Base-by-base conservation (phyloP, 2,113 vertebrate species). In the Mastomys natalensis region DNA sequence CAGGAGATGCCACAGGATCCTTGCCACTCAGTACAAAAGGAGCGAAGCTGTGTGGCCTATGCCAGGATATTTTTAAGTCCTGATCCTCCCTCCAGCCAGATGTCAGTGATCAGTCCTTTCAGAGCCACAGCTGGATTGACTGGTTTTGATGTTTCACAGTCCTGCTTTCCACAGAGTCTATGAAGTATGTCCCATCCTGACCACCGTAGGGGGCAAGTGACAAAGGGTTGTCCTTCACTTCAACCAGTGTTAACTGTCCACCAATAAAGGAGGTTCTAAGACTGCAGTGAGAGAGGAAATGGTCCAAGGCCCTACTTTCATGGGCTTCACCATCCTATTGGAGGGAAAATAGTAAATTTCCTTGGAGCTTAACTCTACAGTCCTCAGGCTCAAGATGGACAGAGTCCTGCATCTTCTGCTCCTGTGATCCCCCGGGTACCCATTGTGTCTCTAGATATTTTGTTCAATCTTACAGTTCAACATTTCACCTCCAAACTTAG, bases 401-500 rank as follows among this genome's bases (percentile, higher is more conserved):
- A 89, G 24, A 84, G 60, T 45, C 16, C 21, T 5, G 24, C 62
- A n/a, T 53, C 40, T 60, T 31, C 2, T 51, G 24, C n/a, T 51
- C 53, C 40, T 43, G 1, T 0, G 40, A 40, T 48, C 81, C 85
- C 43, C 43, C 22, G 40, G 82, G 21, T 48, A n/a, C 9, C 73
- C 68, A 22, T 29, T n/a, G 26, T 16, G 40, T 64, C 24, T 58
- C 53, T 22, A 37, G 86, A 74, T 82, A 90, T 73, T 70, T 88
- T 74, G 55, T 73, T 82, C 31, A 58, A 19, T 53, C 80, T 89
- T n/a, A 22, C 16, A 19, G 48, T 19, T 87, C 70, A 22, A 58
- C 73, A 90, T 94, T 94, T 97, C 80, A 84, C 95, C 82, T 96
- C 70, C 51, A 60, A 5, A 55, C 58, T 81, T 92, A 84, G 87